A percentile compares a stretch with the other conserved stretches of the same genome.
phyloP scores from a whole-genome alignment of 2,113 vertebrate genomes.

The Cariama cristata region DNA sequence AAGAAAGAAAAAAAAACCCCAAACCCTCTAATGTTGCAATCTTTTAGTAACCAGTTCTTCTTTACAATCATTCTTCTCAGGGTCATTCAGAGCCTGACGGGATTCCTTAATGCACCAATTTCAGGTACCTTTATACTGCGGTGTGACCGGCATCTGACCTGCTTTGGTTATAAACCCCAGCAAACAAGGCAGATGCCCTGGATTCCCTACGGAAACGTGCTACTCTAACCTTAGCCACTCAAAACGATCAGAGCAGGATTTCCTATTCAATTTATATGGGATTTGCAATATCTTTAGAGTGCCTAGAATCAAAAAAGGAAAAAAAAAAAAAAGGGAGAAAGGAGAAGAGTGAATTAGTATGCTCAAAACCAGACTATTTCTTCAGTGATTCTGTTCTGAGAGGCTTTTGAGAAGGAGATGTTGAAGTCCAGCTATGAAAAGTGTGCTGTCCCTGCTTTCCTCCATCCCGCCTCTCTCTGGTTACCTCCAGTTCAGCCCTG shows the following conservation, averaged over 20 bases:
- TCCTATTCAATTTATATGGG: not conserved
- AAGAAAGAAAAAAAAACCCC: not conserved
- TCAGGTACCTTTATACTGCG: not conserved
- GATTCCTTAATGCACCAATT: not conserved
- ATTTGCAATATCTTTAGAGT: not conserved
- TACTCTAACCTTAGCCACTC: not conserved
- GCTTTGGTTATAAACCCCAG: not conserved
- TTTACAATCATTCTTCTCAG: not conserved
- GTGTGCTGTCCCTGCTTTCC: not conserved
- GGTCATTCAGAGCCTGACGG: not conserved
- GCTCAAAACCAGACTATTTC: not conserved
- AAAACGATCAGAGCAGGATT: not conserved
- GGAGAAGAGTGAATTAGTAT: not conserved
- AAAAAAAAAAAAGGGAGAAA: not conserved
- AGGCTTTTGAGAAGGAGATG: not conserved
- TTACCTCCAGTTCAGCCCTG: not conserved
- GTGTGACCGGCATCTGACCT: not conserved
- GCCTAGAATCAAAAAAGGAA: not conserved
- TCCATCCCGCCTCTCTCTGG: not conserved
- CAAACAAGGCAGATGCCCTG: not conserved
- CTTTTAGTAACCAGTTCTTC: not conserved
- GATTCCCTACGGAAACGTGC: not conserved
- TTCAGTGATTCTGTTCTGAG: not conserved
- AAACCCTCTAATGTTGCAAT: not conserved
- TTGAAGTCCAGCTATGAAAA: not conserved